A percentile compares a stretch with the other conserved stretches of the same genome.
phyloP scores from a whole-genome alignment of 1,140 invertebrate species.

The Plutomurus gul region DNA sequence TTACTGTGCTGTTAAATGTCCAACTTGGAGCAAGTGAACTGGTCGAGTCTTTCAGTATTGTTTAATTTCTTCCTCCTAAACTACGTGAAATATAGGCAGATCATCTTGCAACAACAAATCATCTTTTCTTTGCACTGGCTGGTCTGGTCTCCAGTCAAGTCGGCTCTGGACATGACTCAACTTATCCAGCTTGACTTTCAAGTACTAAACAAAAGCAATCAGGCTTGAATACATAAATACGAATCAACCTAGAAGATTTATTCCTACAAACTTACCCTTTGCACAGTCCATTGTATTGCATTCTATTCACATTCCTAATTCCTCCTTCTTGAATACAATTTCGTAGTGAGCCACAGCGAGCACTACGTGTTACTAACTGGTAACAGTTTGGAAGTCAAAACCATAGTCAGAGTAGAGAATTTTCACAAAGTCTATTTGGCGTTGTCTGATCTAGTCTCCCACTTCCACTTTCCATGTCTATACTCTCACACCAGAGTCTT shows the following conservation, averaged over 20 bases:
- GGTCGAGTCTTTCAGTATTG: neutral
- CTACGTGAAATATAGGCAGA: constrained; percentile 12
- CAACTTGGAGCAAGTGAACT: neutral
- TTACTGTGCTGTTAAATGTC: neutral
- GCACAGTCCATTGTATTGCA: neutral
- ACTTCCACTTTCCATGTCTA: no score
- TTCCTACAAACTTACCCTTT: neutral
- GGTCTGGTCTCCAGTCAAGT: constrained; percentile 1
- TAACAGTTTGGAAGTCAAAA: no score
- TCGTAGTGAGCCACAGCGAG: no score
- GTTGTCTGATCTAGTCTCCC: no score
- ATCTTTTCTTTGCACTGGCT: constrained; percentile 29
- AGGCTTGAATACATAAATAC: constrained; percentile 16
- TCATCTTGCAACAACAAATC: constrained; percentile 25
- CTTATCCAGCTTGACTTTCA: constrained; percentile 8
- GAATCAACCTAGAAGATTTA: constrained; percentile 20
- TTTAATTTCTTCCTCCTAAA: neutral
- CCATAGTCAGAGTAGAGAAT: no score
- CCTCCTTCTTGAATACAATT: no score
- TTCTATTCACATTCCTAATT: constrained; percentile 19
- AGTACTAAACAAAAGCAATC: constrained; percentile 23
- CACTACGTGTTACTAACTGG: no score
- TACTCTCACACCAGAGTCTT: no score
- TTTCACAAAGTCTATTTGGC: no score
- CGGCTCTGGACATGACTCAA: constrained; percentile 18